Evolutionary conservation across 2,113 vertebrate genomes (phyloP), one percentile per base, ranked within the genome.

Genomic region (Trachemys scripta): DNA sequence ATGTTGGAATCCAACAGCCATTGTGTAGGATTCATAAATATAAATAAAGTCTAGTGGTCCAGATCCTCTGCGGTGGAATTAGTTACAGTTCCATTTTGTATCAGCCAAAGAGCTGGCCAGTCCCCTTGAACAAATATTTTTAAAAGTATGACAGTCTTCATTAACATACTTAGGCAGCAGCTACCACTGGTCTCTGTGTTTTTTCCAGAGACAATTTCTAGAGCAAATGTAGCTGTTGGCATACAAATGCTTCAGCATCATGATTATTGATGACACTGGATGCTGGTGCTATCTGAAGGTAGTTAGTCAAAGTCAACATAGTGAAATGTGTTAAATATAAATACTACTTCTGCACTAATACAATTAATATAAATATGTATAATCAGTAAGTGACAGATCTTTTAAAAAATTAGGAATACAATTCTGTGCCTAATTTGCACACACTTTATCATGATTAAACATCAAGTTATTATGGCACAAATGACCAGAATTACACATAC

Each of bases 281-380:
- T 96, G 92, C 89, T 81, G 89, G 80, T 96, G 95, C 85, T 97
- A 97, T 97, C 96, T 97, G 94, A 93, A 96, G 84, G 94, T 92
- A 97, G 92, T 97, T 97, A 97, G 89, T 97, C 95, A 97, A 97
- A 97, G 96, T 97, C 96, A 97, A 97, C 96, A 97, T 8, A 75
- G 84, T 24, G 86, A 90, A 90, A 76, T 92, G 92, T 95, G 80
- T 89, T 97, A 97, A 97, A 93, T 97, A 96, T 76, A 94, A 97
- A 56, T 97, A 95, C 97, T 96, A 97, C 95, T 96, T 82, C 90
- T 29, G 56, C 82, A 88, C 89, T 97, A 97, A 97, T 93, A 96
- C 96, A 62, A 94, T 92, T 96, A 97, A 97, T 89, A 96, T 94
- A 97, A 97, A 97, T 96, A 97, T 3, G 91, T 91, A 87, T 93